Conservation (phyloP, 2,113 vertebrate genomes). For the Scolopax mira region DNA sequence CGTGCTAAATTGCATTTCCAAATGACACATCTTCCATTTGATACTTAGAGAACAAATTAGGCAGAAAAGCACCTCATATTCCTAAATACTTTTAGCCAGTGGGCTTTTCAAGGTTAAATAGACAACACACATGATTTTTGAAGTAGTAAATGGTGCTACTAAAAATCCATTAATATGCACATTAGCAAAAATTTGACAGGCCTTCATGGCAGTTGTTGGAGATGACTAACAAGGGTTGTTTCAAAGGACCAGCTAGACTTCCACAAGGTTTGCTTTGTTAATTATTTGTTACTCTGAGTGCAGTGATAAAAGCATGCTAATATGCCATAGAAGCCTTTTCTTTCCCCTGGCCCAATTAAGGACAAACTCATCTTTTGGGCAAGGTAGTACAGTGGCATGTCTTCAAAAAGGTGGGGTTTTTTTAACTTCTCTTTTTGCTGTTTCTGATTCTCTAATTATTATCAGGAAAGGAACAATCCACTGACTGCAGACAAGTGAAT, state of each 20-base stretch:
- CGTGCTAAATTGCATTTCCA: background rate
- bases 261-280: slow-evolving; percentile 18
- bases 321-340: background rate
- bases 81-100: slow-evolving; percentile 36
- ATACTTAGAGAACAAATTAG: slow-evolving; percentile 71
- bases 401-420: background rate
- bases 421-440: background rate
- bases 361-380: background rate
- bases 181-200: slow-evolving; percentile 54
- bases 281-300: slow-evolving; percentile 28
- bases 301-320: slow-evolving; percentile 25
- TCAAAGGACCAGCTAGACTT: background rate
- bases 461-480: background rate
- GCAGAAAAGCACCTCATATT: slow-evolving; percentile 68
- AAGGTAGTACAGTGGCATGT: background rate
- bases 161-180: slow-evolving; percentile 60
- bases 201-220: background rate
- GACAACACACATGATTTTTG: slow-evolving; percentile 9
- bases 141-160: slow-evolving; percentile 56
- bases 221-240: slow-evolving; percentile 1
- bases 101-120: slow-evolving; percentile 63
- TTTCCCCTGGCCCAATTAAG: slow-evolving; percentile 17
- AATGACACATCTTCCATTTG: slow-evolving; percentile 44
- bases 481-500: background rate
- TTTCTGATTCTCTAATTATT: background rate